phyloP scores from a whole-genome alignment of 2,113 vertebrate species.

The Bothrops jararaca region DNA sequence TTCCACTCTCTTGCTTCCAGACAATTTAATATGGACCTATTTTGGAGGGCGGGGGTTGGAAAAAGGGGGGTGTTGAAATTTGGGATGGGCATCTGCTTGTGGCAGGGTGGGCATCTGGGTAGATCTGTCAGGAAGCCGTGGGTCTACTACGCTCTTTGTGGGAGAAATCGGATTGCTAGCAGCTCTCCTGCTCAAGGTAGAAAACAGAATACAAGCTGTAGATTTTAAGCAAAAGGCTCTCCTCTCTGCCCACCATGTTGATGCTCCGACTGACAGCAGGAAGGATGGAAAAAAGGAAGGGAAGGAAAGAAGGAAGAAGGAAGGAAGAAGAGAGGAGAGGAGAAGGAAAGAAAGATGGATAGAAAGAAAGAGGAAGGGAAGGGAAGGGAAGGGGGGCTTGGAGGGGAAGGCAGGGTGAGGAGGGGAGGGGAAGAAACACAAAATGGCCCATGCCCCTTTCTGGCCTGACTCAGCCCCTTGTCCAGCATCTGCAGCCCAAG shows the following conservation, averaged over 20 bases:
- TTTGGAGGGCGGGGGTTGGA: not conserved
- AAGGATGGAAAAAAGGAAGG: not conserved
- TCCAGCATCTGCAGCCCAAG: too few relatives aligned
- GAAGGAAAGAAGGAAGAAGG: not conserved
- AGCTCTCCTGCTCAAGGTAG: not conserved
- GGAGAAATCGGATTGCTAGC: fast-evolving
- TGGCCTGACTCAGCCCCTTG: too few relatives aligned
- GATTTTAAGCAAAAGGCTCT: not conserved
- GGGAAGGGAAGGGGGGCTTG: too few relatives aligned
- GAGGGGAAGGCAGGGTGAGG: not conserved
- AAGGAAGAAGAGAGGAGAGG: too few relatives aligned
- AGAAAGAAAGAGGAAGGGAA: not conserved
- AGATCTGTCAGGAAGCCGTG: not conserved
- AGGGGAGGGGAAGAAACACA: not conserved
- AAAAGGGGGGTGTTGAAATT: not conserved
- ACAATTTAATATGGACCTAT: not conserved
- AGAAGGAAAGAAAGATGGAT: not conserved
- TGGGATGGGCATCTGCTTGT: not conserved
- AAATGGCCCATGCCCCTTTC: too few relatives aligned
- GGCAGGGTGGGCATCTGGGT: not conserved
- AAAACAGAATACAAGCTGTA: not conserved
- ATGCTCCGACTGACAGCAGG: not conserved
- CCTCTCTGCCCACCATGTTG: not conserved
- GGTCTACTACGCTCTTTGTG: not conserved
- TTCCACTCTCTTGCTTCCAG: not conserved